These are phyloP conservation scores for Gambusia holbrooki DNA, from an alignment of 2,113 vertebrate species.

Conservation along the genomic window DNA sequence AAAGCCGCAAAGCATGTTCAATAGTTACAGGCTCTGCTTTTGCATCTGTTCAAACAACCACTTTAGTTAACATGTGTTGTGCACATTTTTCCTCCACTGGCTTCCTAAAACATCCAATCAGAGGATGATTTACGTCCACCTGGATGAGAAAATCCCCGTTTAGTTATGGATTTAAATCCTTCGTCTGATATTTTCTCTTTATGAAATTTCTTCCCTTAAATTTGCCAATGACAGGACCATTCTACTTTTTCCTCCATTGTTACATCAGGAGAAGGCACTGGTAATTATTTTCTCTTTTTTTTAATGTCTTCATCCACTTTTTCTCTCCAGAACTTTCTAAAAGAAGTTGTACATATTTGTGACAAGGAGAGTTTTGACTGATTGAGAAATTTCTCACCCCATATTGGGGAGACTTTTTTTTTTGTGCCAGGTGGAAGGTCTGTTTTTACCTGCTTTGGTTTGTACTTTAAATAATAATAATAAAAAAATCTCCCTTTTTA, in stretches of 20 bases:
- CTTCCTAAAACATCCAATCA: constrained; percentile 3
- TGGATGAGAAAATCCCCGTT: constrained; percentile 30
- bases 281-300: constrained; percentile 22
- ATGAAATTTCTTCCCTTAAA: constrained; percentile 26
- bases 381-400: constrained; percentile 79
- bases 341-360: constrained; percentile 81
- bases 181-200: constrained; percentile 1
- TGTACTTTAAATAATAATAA: constrained; percentile 83
- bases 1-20: constrained; percentile 11
- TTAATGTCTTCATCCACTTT: constrained; percentile 46
- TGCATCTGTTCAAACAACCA: constrained; percentile 52
- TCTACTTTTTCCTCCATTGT: constrained; percentile 52
- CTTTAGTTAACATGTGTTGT: constrained; percentile 30
- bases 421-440: constrained; percentile 51
- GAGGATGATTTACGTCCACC: constrained; percentile 29
- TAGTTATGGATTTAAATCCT: constrained; percentile 38
- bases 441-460: constrained; percentile 77
- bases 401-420: constrained; percentile 81
- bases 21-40: constrained; percentile 48
- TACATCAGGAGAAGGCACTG: constrained; percentile 73
- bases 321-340: constrained; percentile 66
- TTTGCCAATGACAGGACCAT: constrained; percentile 58
- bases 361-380: constrained; percentile 69
- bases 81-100: constrained; percentile 38
- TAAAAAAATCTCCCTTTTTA: constrained; percentile 73